phyloP scores from a whole-genome alignment of 2,797 vertebrate genomes.

The Cryptoblepharus egeriae region DNA sequence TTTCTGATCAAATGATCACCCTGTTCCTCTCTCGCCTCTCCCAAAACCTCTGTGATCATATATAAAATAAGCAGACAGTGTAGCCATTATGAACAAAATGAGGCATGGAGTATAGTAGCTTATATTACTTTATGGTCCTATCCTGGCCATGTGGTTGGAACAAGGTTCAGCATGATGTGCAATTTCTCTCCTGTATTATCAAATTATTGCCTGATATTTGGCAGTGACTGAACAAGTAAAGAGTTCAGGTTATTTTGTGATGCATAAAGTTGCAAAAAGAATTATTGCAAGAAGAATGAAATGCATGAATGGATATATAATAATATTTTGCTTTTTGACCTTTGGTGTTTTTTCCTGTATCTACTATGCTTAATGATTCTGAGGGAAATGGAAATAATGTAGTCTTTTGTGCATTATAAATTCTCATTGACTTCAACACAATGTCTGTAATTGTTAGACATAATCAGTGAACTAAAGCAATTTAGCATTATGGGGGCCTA shows the following conservation, averaged over 20 bases:
- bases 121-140: background rate
- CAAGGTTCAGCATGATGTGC: background rate
- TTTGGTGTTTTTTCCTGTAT: background rate
- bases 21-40: too few species aligned
- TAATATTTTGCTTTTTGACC: background rate
- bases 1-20: too few species aligned
- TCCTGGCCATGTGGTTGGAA: too few species aligned
- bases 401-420: background rate
- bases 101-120: background rate
- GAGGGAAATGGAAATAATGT: background rate
- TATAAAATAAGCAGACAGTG: background rate
- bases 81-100: background rate
- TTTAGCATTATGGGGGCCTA: background rate
- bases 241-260: too few species aligned
- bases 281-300: too few species aligned
- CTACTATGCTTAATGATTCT: background rate
- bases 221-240: too few species aligned
- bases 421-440: constrained; percentile 9
- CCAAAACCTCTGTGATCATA: background rate
- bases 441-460: background rate
- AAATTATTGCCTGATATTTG: too few species aligned
- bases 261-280: too few species aligned
- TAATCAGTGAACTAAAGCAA: background rate
- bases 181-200: too few species aligned
- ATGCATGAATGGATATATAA: too few species aligned